Base-by-base conservation (phyloP, 2,797 vertebrate species). In the Tolypeutes matacus region DNA sequence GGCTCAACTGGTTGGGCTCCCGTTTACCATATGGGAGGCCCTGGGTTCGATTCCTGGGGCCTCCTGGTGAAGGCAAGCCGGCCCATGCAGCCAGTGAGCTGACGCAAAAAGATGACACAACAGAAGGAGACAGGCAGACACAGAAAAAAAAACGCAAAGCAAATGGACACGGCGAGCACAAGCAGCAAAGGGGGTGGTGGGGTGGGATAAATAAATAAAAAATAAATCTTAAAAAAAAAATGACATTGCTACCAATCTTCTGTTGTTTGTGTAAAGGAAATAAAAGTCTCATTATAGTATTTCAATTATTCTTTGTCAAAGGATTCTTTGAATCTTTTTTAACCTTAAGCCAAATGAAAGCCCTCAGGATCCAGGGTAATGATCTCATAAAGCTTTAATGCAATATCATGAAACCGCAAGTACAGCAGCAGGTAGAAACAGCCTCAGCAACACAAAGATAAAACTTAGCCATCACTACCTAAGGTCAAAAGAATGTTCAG, bases 261-360 rank as follows among this genome's bases (percentile, higher is more conserved):
- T 42, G 13, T 39, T 80, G 25, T 20, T 93, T 73, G 86, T 86
- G 34, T n/a, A 56, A 86, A 91, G 7, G 39, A 39, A 39, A 70
- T 13, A n/a, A 88, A 83, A 70, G 21, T 90, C 39, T 81, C 39
- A 67, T 69, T 81, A 56, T 76, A 60, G 23, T 60, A 21, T 5
- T 31, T 90, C 21, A 58, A 65, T 51, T 86, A 21, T n/a, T 78
- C 34, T 78, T 78, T 56, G 20, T 34, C 8, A n/a, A n/a, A n/a
- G n/a, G n/a, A n/a, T n/a, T n/a, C 31, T 39, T 56, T 82, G 53
- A 93, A 77, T 87, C 5, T 86, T 91, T 86, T 42, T 93, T 91
- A 90, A 70, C 25, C 9, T 34, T 70, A 77, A 15, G 31, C 5
- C 5, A 58, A 46, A 23, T 49, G 60, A 56, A 93, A 77, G 13